Base-by-base conservation (phyloP, 1,140 invertebrate species). In the Ladona fulva region DNA sequence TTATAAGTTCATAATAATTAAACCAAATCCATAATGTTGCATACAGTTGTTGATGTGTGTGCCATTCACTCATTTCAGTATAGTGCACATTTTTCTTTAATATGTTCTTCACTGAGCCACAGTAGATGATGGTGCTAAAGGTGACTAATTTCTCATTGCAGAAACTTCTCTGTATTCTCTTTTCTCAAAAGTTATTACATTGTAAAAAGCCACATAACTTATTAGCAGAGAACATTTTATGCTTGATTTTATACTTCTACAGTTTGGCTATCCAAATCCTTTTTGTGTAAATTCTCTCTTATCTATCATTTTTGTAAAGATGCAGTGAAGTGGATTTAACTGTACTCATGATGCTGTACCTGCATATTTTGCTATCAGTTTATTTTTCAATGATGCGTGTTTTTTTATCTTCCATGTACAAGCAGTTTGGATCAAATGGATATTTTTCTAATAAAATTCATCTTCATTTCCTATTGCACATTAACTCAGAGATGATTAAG, bases 371-470 rank as follows among this genome's bases (percentile, higher is more conserved):
- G 52, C 52, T 66, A 66, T 66, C 52, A 66, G 52, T 66, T 66
- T 66, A 66, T 66, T 66, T 66, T 66, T 66, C 52, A 66, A 66
- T 66, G 52, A 66, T 66, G 52, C 52, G 52, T 66, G 52, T 66
- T 66, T 66, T 66, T 66, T 66, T 66, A 66, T 66, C 52, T 66
- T 66, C 52, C 52, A 66, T 66, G 52, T 66, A 66, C 52, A 66
- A 66, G 52, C 52, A 66, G 52, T 66, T 66, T 66, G 52, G 52
- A 66, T 66, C 52, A 66, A 66, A 66, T 66, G 52, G 52, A 66
- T 66, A 66, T 66, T 66, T 66, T 66, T 66, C 52, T 66, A 66
- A 66, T 66, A 66, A 66, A 66, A 66, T 66, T 66, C 52, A 66
- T 66, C 52, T 66, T 66, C 52, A 66, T 66, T 66, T 66, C 52